Evolutionary conservation across 2,113 vertebrate species (phyloP), one percentile per base, ranked within the genome.

Genomic region (Pluvialis apricaria): DNA sequence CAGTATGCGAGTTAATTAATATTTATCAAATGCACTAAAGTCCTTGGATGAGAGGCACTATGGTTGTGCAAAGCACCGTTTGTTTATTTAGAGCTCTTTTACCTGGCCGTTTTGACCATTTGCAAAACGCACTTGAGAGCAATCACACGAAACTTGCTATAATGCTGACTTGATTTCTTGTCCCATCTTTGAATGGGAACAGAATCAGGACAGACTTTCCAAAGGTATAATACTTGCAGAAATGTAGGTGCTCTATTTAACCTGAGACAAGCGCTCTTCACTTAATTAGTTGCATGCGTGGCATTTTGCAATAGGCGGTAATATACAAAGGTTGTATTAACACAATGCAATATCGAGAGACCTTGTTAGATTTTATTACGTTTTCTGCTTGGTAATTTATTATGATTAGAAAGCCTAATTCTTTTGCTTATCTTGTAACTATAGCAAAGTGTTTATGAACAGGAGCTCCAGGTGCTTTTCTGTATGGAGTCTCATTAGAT

Each of bases 391-490:
- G 15, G 29, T 72, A 89, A 84, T 91, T 94, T 85, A 72, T 95
- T 94, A 38, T 1, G 0, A 85, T 95, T 94, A 87, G 73, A 88
- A 91, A 91, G 28, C 52, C 49, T 91, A 87, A 89, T 92, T 87
- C 31, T 93, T 96, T 92, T 95, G 31, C 83, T 93, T 95, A 61
- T 82, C 88, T 85, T 82, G 58, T 92, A 92, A 89, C 94, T 96
- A 76, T 76, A 77, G 70, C 49, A 76, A 84, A 61, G n/a, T 94
- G 19, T 82, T 96, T 94, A 87, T 85, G 65, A 91, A 61, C 49
- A 79, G 65, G 25, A 89, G 29, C 77, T 94, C 65, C 86, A 92
- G 70, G 77, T 94, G 73, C 65, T 92, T 96, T 95, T 94, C 79
- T 94, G 11, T 87, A 22, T 61, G 82, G 64, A 80, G 45, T 79